phyloP scores from a whole-genome alignment of 2,888 invertebrate genomes.

The Drosophila formosana region DNA sequence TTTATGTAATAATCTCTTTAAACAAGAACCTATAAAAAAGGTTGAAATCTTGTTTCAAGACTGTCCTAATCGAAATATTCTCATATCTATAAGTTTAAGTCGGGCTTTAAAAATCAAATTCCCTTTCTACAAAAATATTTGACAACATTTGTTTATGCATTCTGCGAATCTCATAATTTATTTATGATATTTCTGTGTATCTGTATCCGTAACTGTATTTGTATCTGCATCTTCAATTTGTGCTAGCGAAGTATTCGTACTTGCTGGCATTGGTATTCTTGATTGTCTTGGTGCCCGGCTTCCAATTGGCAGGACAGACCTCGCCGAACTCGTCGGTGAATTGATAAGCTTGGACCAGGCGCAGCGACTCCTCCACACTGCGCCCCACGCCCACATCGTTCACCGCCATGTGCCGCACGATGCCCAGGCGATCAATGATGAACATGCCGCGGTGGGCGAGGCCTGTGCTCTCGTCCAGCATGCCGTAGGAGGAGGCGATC shows the following conservation, averaged over 20 bases:
- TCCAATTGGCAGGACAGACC: constrained; percentile 91
- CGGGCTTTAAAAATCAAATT: no score
- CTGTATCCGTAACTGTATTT: not conserved
- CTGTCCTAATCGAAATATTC: no score
- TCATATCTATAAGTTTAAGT: no score
- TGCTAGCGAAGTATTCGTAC: constrained; percentile 58
- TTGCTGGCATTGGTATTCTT: constrained; percentile 30
- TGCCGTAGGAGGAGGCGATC: constrained; percentile 94
- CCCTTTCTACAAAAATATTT: no score
- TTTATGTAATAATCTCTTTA: no score
- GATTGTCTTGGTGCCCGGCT: constrained; percentile 54
- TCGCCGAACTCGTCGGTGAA: constrained; percentile 96
- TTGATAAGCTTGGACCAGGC: constrained; percentile 98
- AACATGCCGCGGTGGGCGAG: constrained; percentile 96
- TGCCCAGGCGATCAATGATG: constrained; percentile 95
- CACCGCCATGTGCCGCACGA: constrained; percentile 95
- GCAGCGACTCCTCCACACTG: constrained; percentile 95
- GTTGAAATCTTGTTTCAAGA: no score
- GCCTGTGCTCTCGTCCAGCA: constrained; percentile 95
- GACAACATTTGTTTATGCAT: no score
- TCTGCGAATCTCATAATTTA: not conserved
- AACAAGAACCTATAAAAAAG: no score
- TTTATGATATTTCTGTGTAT: constrained; percentile 13
- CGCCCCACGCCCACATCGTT: constrained; percentile 98
- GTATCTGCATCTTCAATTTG: constrained; percentile 13